A percentile compares a stretch with the other conserved stretches of the same genome.
Conservation (phyloP, 2,888 invertebrate genomes). For the Sarcophaga variegata region DNA sequence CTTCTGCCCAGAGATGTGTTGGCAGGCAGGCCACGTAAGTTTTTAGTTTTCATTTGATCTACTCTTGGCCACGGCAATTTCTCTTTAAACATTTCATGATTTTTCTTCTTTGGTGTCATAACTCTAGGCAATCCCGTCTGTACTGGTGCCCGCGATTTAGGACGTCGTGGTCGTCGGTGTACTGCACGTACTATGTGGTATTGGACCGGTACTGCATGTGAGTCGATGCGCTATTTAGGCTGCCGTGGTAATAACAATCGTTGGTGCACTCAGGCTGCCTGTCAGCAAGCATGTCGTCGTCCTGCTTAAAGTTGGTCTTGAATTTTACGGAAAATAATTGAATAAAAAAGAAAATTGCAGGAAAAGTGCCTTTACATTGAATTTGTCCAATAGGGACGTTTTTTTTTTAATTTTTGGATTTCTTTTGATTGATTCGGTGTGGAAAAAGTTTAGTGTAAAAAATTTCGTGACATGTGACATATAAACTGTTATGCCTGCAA, state of each 20-base stretch:
- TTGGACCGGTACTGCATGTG: slow-evolving; percentile 35
- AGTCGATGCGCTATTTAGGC: slow-evolving; percentile 39
- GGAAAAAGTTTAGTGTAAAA: too few relatives aligned
- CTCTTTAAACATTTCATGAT: background rate
- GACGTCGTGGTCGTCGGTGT: background rate
- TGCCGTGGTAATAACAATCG: slow-evolving; percentile 66
- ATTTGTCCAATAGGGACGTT: too few relatives aligned
- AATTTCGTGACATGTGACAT: too few relatives aligned
- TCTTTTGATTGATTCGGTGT: too few relatives aligned
- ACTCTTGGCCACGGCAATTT: too few relatives aligned
- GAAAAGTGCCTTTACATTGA: too few relatives aligned
- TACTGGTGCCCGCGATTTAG: background rate
- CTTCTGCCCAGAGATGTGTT: slow-evolving; percentile 13
- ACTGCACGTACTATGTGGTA: slow-evolving; percentile 34
- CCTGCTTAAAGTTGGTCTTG: background rate
- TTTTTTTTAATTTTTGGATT: background rate
- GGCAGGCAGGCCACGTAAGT: background rate
- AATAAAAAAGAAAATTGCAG: too few relatives aligned
- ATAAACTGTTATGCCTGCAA: too few relatives aligned
- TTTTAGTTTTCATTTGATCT: background rate
- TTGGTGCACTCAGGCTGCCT: slow-evolving; percentile 38
- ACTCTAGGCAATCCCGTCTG: background rate
- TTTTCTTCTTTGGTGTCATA: background rate
- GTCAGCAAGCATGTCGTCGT: slow-evolving; percentile 38
- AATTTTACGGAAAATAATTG: background rate